Base-by-base conservation (phyloP, 2,797 vertebrate genomes). In the Catharus ustulatus region DNA sequence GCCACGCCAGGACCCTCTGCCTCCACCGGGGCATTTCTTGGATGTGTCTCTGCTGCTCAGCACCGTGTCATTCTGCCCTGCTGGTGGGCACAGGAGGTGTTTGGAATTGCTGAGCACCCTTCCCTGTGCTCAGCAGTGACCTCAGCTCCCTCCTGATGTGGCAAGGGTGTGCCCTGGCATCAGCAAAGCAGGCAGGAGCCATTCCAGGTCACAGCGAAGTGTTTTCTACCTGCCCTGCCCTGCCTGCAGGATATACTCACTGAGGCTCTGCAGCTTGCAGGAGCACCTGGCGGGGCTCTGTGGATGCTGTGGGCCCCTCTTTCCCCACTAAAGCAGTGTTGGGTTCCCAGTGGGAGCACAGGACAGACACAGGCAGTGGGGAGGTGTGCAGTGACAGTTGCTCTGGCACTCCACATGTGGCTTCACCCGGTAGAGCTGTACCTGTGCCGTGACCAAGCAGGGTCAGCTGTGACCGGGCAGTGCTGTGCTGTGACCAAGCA, bases 341-440 rank as follows among this genome's bases (percentile, higher is more conserved):
- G 43, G 57, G 26, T 15, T 71, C 62, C 27, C 19, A 1, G 40
- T 2, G n/a, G 62, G 52, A 85, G 32, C 6, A 1, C 34, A 11
- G 58, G 29, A 75, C 52, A 23, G 58, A 32, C 10, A 0, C 32
- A 16, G 48, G 55, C 13, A 18, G 23, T 13, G n/a, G 23, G 27
- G 36, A 38, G 36, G 36, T 38, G 36, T 38, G 36, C 36, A 38
- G 36, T 38, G 36, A 38, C 36, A 38, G 29, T 54, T 36, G 64
- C 55, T 19, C 46, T 0, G 0, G 45, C 30, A 21, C 49, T 63
- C 34, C 29, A 40, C 40, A 0, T 9, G 15, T 26, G 18, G 20
- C 49, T 48, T 43, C 74, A 23, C 62, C 62, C 6, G 29, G 36
- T 38, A 36, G 38, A 38, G 61, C 51, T 64, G 36, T 30, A 6